Percentiles rank a stretch among this genome's conserved stretches.
Evolutionary conservation across 2,888 invertebrate species (phyloP).

Genomic region (Cephonodes hylas): DNA sequence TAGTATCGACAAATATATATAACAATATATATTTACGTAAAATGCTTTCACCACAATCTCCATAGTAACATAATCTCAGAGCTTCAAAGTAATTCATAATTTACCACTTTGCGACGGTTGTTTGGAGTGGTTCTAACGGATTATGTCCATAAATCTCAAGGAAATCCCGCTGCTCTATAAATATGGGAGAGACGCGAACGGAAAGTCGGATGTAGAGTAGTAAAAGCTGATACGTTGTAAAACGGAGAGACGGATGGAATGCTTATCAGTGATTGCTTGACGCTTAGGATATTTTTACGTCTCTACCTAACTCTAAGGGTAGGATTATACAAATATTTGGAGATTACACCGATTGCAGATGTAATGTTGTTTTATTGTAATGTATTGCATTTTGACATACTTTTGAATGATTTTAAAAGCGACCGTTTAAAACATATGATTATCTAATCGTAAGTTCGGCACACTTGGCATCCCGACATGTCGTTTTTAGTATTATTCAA

Average conservation of each 20-base stretch:
- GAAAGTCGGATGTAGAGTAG: constrained; percentile 1
- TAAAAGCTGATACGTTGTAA: constrained; percentile 4
- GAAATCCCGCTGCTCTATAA: background rate
- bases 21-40: no score
- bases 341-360: background rate
- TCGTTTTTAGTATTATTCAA: no score
- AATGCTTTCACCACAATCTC: no score
- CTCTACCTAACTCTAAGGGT: background rate
- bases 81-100: background rate
- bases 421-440: no score
- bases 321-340: background rate
- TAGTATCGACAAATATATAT: no score
- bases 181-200: background rate
- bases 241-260: constrained; percentile 4
- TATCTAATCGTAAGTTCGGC: no score
- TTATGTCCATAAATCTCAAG: background rate
- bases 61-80: background rate
- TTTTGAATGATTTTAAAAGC: no score
- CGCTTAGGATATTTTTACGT: background rate
- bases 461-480: no score
- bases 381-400: no score
- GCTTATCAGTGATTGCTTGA: constrained; percentile 5
- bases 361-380: background rate
- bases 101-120: background rate
- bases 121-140: background rate